Conservation (phyloP, 2,888 invertebrate genomes). For the Zootermopsis nevadensis region DNA sequence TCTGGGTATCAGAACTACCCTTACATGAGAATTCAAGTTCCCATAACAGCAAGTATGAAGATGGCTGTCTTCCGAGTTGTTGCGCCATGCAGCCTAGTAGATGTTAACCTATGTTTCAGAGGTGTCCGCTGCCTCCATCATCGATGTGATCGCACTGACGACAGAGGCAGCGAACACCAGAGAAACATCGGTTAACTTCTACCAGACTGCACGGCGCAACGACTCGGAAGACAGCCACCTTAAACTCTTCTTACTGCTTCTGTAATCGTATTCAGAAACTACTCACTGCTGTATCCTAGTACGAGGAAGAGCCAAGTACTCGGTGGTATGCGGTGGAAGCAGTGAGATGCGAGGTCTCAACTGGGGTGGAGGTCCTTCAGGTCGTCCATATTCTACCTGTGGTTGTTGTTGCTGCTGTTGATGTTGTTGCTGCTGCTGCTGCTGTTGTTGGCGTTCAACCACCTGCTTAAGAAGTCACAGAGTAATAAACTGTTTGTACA, state of each 20-base stretch:
- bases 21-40: too few species aligned
- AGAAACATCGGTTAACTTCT: background rate
- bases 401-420: slow-evolving; percentile 51
- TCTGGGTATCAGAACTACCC: too few species aligned
- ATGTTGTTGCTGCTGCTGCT: slow-evolving; percentile 43
- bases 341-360: slow-evolving; percentile 74
- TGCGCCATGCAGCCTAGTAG: too few species aligned
- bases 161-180: too few species aligned
- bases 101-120: too few species aligned
- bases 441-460: slow-evolving; percentile 32
- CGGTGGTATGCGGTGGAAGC: slow-evolving; percentile 66
- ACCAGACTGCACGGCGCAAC: too few species aligned
- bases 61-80: too few species aligned
- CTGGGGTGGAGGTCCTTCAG: slow-evolving; percentile 57
- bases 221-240: too few species aligned
- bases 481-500: too few species aligned
- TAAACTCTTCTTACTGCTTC: background rate
- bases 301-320: slow-evolving; percentile 57
- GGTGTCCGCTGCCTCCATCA: too few species aligned
- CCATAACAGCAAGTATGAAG: too few species aligned
- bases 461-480: background rate
- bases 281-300: slow-evolving; percentile 57
- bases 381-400: slow-evolving; percentile 55
- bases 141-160: too few species aligned
- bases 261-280: background rate